A percentile compares a stretch with the other conserved stretches of the same genome.
Evolutionary conservation across 2,888 invertebrate genomes (phyloP).

Genomic region (Blastobasis lacticolella): DNA sequence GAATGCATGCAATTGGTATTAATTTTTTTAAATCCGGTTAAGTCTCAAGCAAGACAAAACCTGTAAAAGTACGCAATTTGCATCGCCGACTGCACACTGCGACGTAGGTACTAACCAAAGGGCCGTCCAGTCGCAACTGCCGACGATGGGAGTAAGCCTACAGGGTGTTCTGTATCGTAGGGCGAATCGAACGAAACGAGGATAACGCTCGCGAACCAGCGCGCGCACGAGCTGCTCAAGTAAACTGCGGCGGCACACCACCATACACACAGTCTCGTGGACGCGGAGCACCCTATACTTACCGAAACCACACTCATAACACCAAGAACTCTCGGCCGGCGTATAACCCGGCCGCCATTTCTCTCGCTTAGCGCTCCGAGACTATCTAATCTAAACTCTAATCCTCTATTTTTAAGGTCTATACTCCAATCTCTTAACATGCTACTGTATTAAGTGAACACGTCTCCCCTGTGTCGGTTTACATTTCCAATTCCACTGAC

Average conservation of each 20-base stretch:
- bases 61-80: too few relatives aligned
- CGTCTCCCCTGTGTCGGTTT: constrained; percentile 8
- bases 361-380: constrained; percentile 27
- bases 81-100: too few relatives aligned
- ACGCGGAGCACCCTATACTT: too few relatives aligned
- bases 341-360: too few relatives aligned
- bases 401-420: constrained; percentile 18
- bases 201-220: constrained; percentile 97
- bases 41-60: not conserved
- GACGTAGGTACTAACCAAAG: not conserved
- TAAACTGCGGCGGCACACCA: constrained; percentile 70
- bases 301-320: too few relatives aligned
- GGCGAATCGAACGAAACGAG: constrained; percentile 95
- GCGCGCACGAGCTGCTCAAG: constrained; percentile 97
- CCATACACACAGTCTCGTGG: constrained; percentile 56
- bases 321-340: too few relatives aligned
- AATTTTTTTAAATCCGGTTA: too few relatives aligned
- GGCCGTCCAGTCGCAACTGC: not conserved
- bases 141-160: constrained; percentile 34
- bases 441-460: constrained; percentile 48
- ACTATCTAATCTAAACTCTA: constrained; percentile 22
- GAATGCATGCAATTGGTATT: too few relatives aligned
- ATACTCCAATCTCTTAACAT: constrained; percentile 28
- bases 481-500: not conserved
- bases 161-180: constrained; percentile 55